Evolutionary conservation across 2,797 vertebrate species (phyloP), one percentile per base, ranked within the genome.

Genomic region (Rhinella marina): DNA sequence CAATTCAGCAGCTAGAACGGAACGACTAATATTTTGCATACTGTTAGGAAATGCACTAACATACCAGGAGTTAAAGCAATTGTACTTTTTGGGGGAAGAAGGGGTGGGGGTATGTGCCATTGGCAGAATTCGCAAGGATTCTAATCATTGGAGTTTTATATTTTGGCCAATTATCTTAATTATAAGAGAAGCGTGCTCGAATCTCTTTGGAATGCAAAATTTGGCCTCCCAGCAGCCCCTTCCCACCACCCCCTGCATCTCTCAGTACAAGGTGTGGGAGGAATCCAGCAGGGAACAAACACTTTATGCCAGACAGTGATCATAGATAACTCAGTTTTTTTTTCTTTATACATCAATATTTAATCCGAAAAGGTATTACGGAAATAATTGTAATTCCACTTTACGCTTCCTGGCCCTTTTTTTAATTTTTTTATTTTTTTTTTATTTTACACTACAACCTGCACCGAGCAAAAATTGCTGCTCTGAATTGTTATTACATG

Each of bases 401-500:
- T 62, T 87, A 59, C 66, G 7, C 56, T 25, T 27, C 12, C 80
- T 64, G 78, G 82, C 61, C 81, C 21, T 78, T 54, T 41, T 66
- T 66, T 25, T n/a, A n/a, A n/a, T n/a, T n/a, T 41, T 41, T 41
- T 3, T 41, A 41, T 41, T 3, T 41, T 62, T 62, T 62, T 62
- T 59, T 23, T 21, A 23, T 32, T 64, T 84, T 79, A 61, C 54
- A 41, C 29, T 41, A 17, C 64, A 85, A 80, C 64, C 82, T 72
- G 82, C 61, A 62, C 23, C 50, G 81, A 84, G 57, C 66, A 80
- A 48, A 52, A 88, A 84, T 83, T 68, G 72, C 87, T 68, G 75
- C 75, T 85, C 78, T 73, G 82, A 81, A 88, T 84, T 79, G 82
- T 85, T 88, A 81, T 88, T 81, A 88, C 83, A 84, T 84, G 73